These are phyloP conservation scores for Poeciliopsis gracilis DNA, from an alignment of 2,797 vertebrate genomes.

Conservation along the genomic window DNA sequence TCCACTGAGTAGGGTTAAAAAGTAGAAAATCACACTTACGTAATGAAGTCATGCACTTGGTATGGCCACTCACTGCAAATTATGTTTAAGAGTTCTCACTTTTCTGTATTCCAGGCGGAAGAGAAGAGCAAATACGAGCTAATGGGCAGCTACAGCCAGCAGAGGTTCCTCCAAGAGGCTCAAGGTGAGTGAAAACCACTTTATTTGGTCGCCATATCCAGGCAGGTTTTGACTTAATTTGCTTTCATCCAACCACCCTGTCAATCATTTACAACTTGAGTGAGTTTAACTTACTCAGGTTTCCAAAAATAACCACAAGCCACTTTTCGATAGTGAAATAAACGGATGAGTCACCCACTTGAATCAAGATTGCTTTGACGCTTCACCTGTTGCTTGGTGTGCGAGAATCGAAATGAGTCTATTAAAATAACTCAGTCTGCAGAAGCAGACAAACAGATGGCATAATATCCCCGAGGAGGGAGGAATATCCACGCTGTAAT, in stretches of 20 bases:
- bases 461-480: neutral
- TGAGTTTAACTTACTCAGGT: conserved; percentile 1
- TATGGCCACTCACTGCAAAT: conserved; percentile 6
- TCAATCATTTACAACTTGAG: neutral
- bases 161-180: conserved; percentile 60
- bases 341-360: conserved; percentile 33
- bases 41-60: conserved; percentile 10
- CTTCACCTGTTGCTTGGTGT: conserved; percentile 12
- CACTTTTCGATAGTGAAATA: conserved; percentile 24
- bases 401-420: conserved; percentile 15
- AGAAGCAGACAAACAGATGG: neutral
- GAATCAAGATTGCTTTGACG: conserved; percentile 10
- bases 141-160: conserved; percentile 72
- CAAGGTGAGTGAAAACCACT: conserved; percentile 70
- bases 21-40: conserved; percentile 15
- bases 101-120: conserved; percentile 64
- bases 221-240: neutral
- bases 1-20: conserved; percentile 3
- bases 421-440: conserved; percentile 12
- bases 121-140: conserved; percentile 75
- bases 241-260: neutral
- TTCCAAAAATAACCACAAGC: conserved; percentile 6
- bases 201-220: neutral
- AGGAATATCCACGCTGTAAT: neutral
- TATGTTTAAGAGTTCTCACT: conserved; percentile 6